Evolutionary conservation across 2,113 vertebrate genomes (phyloP).

Genomic region (Phalacrocorax aristotelis): DNA sequence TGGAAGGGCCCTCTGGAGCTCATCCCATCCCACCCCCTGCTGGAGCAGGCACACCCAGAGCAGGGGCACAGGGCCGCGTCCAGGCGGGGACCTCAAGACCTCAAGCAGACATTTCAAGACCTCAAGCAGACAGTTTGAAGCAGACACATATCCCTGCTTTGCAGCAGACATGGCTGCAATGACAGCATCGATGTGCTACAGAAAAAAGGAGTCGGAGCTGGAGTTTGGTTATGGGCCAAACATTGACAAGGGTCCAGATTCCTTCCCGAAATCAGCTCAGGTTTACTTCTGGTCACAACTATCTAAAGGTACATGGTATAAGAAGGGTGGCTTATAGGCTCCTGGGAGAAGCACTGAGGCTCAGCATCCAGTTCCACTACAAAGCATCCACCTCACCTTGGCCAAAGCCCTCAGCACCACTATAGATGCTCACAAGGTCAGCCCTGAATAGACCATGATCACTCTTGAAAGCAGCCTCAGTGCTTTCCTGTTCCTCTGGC

Average conservation of each 20-base stretch:
- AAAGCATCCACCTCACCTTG: not conserved
- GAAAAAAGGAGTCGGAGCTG: not conserved
- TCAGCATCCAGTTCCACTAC: not conserved
- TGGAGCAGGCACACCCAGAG: too few species aligned
- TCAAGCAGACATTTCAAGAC: too few species aligned
- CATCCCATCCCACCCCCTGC: too few species aligned
- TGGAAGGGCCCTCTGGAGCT: too few species aligned
- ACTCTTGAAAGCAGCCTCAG: not conserved
- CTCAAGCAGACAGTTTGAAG: not conserved
- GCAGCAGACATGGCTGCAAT: not conserved
- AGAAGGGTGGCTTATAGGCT: not conserved
- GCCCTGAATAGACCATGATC: too few species aligned
- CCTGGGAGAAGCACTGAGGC: not conserved
- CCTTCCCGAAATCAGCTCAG: not conserved
- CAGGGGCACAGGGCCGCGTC: too few species aligned
- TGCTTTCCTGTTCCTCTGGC: not conserved
- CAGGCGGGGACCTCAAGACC: too few species aligned
- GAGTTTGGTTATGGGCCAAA: too few species aligned
- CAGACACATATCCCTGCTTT: not conserved
- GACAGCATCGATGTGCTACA: too few species aligned
- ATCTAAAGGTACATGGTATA: not conserved
- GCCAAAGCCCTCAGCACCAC: not conserved
- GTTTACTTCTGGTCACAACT: not conserved
- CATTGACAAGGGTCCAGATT: rapidly evolving
- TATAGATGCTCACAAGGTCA: not conserved